These are phyloP conservation scores for Pseudomyrmex gracilis DNA, from an alignment of 1,140 invertebrate genomes.

Conservation along the genomic window DNA sequence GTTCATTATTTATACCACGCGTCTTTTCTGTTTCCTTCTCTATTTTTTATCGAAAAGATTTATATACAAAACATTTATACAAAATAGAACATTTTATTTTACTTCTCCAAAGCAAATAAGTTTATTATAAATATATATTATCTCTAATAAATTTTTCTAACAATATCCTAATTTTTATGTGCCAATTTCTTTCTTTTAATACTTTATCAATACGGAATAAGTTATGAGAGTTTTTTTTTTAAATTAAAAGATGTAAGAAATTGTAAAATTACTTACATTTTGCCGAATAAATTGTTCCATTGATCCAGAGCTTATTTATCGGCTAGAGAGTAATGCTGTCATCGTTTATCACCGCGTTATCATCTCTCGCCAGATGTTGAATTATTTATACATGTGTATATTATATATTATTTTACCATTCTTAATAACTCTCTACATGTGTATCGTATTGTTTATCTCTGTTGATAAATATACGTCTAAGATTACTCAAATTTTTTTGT, in stretches of 20 bases:
- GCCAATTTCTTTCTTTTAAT: background rate
- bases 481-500: too few species aligned
- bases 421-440: background rate
- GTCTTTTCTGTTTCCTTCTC: background rate
- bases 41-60: background rate
- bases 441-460: background rate
- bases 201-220: background rate
- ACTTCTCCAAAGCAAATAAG: background rate
- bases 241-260: background rate
- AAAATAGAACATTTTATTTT: background rate
- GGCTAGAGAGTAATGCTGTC: background rate
- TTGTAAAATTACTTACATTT: background rate
- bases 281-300: background rate
- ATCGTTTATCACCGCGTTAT: slow-evolving; percentile 65
- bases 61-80: slow-evolving; percentile 9
- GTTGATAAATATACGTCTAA: too few species aligned
- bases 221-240: background rate
- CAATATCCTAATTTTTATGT: background rate
- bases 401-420: too few species aligned
- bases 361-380: slow-evolving; percentile 2
- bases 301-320: slow-evolving; percentile 20
- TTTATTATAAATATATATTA: background rate
- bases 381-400: background rate
- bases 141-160: background rate
- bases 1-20: background rate